Evolutionary conservation across 2,797 vertebrate genomes (phyloP).

Genomic region (Sciaenops ocellatus): DNA sequence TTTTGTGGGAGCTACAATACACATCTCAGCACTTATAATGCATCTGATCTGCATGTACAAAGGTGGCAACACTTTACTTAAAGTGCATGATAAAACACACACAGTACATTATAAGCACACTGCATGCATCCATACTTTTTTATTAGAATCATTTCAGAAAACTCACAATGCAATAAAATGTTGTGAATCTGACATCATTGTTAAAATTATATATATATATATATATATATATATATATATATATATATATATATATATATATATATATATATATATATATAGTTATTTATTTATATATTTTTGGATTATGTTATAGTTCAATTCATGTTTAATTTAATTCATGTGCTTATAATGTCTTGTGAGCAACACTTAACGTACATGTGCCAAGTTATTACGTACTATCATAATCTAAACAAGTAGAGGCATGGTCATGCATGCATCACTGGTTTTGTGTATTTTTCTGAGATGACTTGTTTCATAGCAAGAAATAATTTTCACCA

Average conservation of each 20-base stretch:
- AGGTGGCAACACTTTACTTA: slow-evolving; percentile 15
- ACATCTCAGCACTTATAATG: slow-evolving; percentile 26
- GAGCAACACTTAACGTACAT: slow-evolving; percentile 25
- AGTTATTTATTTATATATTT: not conserved
- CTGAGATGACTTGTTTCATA: slow-evolving; percentile 25
- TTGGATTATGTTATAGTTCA: slow-evolving; percentile 10
- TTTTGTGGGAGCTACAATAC: slow-evolving; percentile 25
- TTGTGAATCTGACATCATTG: slow-evolving; percentile 25
- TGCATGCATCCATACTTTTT: slow-evolving; percentile 35
- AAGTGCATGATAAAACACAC: slow-evolving; percentile 27
- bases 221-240: too few species aligned
- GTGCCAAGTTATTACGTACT: not conserved
- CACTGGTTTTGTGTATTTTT: slow-evolving; percentile 8
- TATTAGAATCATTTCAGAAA: slow-evolving; percentile 15
- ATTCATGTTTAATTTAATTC: not conserved
- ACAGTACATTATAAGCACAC: slow-evolving; percentile 54
- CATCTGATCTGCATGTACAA: slow-evolving; percentile 15
- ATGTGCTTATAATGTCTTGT: slow-evolving; percentile 55
- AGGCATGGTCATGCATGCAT: slow-evolving; percentile 44
- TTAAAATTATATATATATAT: too few species aligned
- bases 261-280: too few species aligned
- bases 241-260: too few species aligned
- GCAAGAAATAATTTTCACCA: slow-evolving; percentile 11
- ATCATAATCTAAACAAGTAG: slow-evolving; percentile 28
- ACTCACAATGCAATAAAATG: slow-evolving; percentile 16